These are phyloP conservation scores for Microtus montanus DNA, from an alignment of 2,113 vertebrate genomes.

Conservation along the genomic window DNA sequence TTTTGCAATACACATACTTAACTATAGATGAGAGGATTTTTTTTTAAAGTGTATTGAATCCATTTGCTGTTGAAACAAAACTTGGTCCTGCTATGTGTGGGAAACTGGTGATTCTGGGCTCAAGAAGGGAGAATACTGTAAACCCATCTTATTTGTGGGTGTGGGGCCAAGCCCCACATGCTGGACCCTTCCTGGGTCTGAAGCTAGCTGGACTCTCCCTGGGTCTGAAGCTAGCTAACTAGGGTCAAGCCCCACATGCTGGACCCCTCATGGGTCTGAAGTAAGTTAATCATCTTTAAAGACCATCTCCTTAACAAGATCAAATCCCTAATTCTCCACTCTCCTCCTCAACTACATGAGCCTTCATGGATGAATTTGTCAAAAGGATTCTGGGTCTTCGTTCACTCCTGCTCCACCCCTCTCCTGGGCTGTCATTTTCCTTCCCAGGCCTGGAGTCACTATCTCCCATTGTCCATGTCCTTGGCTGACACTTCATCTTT, in stretches of 20 bases:
- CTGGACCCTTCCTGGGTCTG: background rate
- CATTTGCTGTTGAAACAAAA: constrained; percentile 16
- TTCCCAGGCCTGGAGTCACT: background rate
- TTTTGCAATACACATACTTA: background rate
- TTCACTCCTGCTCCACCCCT: background rate
- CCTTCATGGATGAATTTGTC: background rate
- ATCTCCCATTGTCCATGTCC: background rate
- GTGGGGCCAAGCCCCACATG: background rate
- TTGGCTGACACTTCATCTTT: background rate
- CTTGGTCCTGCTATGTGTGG: background rate
- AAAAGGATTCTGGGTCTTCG: background rate
- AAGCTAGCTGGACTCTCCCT: background rate
- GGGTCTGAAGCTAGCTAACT: too few relatives aligned
- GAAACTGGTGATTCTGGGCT: background rate
- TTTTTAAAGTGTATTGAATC: background rate
- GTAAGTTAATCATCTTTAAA: background rate
- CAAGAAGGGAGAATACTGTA: background rate
- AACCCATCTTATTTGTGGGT: background rate
- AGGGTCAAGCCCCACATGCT: too few relatives aligned
- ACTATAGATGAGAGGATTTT: background rate
- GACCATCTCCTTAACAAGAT: background rate
- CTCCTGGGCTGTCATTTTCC: background rate
- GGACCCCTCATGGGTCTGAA: background rate
- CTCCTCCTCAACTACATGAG: background rate
- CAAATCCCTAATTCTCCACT: background rate